Evolutionary conservation across 2,797 vertebrate species (phyloP), one percentile per base, ranked within the genome.

Genomic region (Sebastes ruberrimus): DNA sequence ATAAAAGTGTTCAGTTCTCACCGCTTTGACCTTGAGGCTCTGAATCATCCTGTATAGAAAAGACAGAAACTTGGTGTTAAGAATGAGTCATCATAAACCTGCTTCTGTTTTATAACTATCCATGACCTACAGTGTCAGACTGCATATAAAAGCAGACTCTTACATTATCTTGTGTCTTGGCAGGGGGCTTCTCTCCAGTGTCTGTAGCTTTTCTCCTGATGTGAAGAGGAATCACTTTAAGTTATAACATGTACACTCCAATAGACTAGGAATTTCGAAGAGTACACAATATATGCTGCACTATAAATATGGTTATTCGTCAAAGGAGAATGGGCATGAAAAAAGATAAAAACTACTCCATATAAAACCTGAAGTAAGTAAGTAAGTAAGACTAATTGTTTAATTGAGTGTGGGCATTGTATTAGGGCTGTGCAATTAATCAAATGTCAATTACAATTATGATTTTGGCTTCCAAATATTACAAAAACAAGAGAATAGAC

Each of bases 131-230:
- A 73, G 25, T 66, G 53, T 52, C 7, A 13, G 9, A 23, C 74
- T 23, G 32, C 25, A 16, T 65, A 23, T 18, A 28, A 56, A 65
- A 77, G 70, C 13, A 53, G 52, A 57, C 4, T 65, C 94, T 92
- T 88, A 96, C 96, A 76, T 93, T 95, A 70, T 96, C 95, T 82
- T 94, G 95, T 71, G 89, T 32, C 82, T 96, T 96, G 14, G 80
- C 59, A 20, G 92, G 75, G 33, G 84, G 84, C 70, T 96, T 96
- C 68, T 95, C 96, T 46, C 77, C 95, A 71, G 93, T 93, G 86
- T 96, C 90, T 78, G 96, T 59, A 76, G 93, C 95, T 95, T 96
- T 96, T 84, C 95, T 96, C 95, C 96, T 96, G 79, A 64, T 77
- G 20, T 7, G 27, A 77, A 79, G 23, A 78, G 14, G 5, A 81